Evolutionary conservation across 1,140 invertebrate species (phyloP).

Genomic region (Babylonia areolata): DNA sequence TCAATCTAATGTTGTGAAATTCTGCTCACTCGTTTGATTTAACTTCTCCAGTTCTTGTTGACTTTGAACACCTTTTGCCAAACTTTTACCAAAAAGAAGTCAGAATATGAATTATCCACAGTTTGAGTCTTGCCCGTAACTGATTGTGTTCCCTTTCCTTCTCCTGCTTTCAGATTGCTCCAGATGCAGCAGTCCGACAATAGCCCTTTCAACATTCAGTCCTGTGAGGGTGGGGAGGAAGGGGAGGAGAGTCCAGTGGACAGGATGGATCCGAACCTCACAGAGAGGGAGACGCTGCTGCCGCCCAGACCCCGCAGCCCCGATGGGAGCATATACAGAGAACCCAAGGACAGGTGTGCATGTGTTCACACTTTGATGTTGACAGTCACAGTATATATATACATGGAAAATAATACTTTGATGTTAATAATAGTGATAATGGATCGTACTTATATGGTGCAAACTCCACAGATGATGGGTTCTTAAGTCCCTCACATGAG

Average conservation of each 20-base stretch:
- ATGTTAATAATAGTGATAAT: background rate
- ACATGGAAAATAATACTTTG: background rate
- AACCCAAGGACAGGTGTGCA: background rate
- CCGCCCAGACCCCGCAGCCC: background rate
- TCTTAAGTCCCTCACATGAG: background rate
- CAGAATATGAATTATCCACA: too few species aligned
- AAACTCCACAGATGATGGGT: too few species aligned
- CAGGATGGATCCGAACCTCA: background rate
- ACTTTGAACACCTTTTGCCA: too few species aligned
- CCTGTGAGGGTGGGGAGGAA: background rate
- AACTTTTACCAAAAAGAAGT: too few species aligned
- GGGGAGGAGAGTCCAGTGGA: background rate
- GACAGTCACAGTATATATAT: background rate
- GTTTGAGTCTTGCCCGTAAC: too few species aligned
- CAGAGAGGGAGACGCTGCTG: background rate
- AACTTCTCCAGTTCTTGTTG: too few species aligned
- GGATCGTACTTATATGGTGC: too few species aligned
- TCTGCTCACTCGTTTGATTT: too few species aligned
- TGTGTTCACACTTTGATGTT: background rate
- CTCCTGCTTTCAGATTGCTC: background rate
- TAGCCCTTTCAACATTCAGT: too few species aligned
- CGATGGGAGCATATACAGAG: background rate
- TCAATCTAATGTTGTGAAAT: too few species aligned
- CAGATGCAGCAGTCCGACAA: background rate
- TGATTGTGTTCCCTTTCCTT: background rate